Evolutionary conservation across 2,888 invertebrate genomes (phyloP).

Genomic region (Julus scandinavius): DNA sequence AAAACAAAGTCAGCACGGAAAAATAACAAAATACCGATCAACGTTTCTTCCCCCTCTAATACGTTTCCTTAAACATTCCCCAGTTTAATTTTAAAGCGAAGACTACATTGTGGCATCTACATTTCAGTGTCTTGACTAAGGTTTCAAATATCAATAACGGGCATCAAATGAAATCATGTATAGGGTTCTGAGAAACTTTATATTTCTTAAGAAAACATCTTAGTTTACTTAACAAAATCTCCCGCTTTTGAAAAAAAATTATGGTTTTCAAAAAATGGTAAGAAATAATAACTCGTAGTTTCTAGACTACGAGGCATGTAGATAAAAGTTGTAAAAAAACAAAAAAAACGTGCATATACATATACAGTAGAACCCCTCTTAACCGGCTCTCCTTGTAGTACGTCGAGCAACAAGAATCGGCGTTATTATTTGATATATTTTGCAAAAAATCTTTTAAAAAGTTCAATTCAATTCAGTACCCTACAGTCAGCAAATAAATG

Average conservation of each 20-base stretch:
- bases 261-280: background rate
- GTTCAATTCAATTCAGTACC: too few relatives aligned
- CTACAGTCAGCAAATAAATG: too few relatives aligned
- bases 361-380: too few relatives aligned
- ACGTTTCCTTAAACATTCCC: background rate
- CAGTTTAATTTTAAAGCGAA: background rate
- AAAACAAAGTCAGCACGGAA: background rate
- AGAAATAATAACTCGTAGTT: too few relatives aligned
- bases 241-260: background rate
- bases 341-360: too few relatives aligned
- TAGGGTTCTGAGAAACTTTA: background rate
- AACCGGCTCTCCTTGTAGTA: too few relatives aligned
- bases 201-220: background rate
- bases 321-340: too few relatives aligned
- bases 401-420: too few relatives aligned
- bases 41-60: background rate
- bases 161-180: background rate
- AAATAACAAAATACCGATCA: background rate
- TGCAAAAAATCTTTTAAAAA: too few relatives aligned
- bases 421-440: too few relatives aligned
- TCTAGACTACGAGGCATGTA: too few relatives aligned
- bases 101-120: background rate
- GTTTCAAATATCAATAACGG: background rate
- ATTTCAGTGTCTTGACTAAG: background rate
- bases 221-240: background rate